phyloP scores from a whole-genome alignment of 2,888 invertebrate genomes.

The Eupithecia centaureata region DNA sequence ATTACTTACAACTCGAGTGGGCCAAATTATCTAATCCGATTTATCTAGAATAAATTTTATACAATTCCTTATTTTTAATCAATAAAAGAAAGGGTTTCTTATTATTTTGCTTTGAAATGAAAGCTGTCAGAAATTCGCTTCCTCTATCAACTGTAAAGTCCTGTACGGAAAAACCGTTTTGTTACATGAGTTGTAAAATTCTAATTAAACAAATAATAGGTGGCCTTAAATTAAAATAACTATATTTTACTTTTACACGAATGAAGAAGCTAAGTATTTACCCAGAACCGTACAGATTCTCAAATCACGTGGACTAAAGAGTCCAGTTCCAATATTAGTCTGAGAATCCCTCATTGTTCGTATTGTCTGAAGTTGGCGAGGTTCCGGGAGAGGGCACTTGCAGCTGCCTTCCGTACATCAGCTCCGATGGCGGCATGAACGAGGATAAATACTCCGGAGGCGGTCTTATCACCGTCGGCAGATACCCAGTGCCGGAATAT shows the following conservation, averaged over 20 bases:
- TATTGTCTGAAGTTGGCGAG: slow-evolving; percentile 79
- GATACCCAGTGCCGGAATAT: slow-evolving; percentile 92
- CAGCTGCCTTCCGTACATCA: slow-evolving; percentile 77
- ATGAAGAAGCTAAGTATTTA: background rate
- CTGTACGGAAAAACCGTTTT: background rate
- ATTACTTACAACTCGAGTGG: too few relatives aligned
- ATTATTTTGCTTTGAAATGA: background rate
- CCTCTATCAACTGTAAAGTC: background rate
- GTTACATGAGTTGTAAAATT: background rate
- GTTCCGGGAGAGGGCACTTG: slow-evolving; percentile 79
- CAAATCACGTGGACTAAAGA: slow-evolving; percentile 36
- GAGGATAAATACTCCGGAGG: slow-evolving; percentile 79
- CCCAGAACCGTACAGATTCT: background rate
- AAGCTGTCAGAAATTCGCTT: too few relatives aligned
- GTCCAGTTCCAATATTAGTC: slow-evolving; percentile 71
- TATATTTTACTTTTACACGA: background rate
- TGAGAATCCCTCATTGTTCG: slow-evolving; percentile 79
- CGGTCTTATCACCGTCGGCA: slow-evolving; percentile 89
- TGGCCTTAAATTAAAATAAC: background rate
- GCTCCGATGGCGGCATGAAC: slow-evolving; percentile 76
- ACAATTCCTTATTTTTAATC: background rate
- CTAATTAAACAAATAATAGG: background rate
- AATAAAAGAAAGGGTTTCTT: background rate
- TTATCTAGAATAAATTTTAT: background rate
- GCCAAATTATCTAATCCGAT: background rate